A percentile compares a stretch with the other conserved stretches of the same genome.
phyloP scores from a whole-genome alignment of 2,888 invertebrate species.

The Caenorhabditis afra region DNA sequence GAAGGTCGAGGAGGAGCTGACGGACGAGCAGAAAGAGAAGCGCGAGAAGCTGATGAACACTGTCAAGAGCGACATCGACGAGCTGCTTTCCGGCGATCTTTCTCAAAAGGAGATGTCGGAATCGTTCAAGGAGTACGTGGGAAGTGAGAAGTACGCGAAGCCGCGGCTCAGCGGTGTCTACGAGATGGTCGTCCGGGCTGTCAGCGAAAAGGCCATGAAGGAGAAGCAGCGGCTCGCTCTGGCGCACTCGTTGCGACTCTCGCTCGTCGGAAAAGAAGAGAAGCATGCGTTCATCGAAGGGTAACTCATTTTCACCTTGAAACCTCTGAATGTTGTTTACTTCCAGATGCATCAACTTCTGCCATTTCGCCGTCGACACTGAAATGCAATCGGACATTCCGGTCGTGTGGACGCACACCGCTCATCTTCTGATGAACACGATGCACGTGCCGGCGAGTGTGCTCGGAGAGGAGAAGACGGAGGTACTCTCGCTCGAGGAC shows the following conservation, averaged over 20 bases:
- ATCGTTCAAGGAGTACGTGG: slow-evolving; percentile 23
- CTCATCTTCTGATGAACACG: slow-evolving; percentile 34
- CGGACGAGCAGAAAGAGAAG: slow-evolving; percentile 19
- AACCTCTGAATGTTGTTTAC: background rate
- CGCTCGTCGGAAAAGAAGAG: slow-evolving; percentile 29
- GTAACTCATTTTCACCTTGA: background rate
- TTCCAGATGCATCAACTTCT: slow-evolving; percentile 47
- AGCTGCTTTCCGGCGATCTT: slow-evolving; percentile 34
- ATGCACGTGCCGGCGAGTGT: slow-evolving; percentile 26
- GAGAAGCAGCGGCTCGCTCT: slow-evolving; percentile 13
- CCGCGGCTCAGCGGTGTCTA: slow-evolving; percentile 52
- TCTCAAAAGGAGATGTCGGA: slow-evolving; percentile 44
- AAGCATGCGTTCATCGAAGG: slow-evolving; percentile 51
- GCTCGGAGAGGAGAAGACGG: slow-evolving; percentile 4
- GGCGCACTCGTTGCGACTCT: slow-evolving; percentile 18
- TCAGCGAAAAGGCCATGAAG: slow-evolving; percentile 27
- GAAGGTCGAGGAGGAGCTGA: slow-evolving; percentile 40
- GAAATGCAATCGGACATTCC: slow-evolving; percentile 54
- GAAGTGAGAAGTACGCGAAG: slow-evolving; percentile 43
- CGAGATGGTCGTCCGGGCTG: slow-evolving; percentile 37
- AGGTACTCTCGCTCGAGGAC: slow-evolving; percentile 20
- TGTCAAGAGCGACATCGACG: slow-evolving; percentile 43
- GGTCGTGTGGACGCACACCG: slow-evolving; percentile 37
- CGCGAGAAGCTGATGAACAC: slow-evolving; percentile 32
- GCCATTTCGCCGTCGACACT: slow-evolving; percentile 33